phyloP scores from a whole-genome alignment of 2,113 vertebrate species.

The Pelvicachromis taeniatus region DNA sequence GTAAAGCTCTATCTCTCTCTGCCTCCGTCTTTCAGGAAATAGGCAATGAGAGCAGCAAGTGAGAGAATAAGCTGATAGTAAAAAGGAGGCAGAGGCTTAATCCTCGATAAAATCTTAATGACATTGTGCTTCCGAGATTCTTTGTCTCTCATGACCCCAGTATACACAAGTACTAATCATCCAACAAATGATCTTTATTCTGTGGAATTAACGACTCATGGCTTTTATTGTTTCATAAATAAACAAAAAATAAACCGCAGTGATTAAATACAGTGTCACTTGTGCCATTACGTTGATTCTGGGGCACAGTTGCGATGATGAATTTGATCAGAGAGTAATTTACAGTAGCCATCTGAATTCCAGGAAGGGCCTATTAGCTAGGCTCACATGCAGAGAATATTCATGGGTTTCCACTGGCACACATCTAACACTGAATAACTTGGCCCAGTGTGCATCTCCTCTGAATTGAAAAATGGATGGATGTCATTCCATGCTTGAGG shows the following conservation, averaged over 20 bases:
- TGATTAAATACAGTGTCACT: neutral
- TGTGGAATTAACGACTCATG: slow-evolving; percentile 28
- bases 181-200: slow-evolving; percentile 61
- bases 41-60: slow-evolving; percentile 9
- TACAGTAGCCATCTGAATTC: neutral
- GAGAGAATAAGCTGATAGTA: slow-evolving; percentile 21
- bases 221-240: slow-evolving; percentile 21
- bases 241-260: neutral
- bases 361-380: slow-evolving; percentile 15
- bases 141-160: slow-evolving; percentile 52
- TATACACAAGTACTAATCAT: slow-evolving; percentile 57
- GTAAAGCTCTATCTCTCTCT: neutral
- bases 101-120: slow-evolving; percentile 69
- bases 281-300: neutral
- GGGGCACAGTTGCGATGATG: slow-evolving; percentile 4
- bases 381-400: neutral
- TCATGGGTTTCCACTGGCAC: neutral
- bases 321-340: slow-evolving; percentile 29
- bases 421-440: neutral
- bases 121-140: slow-evolving; percentile 54
- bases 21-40: neutral
- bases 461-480: neutral
- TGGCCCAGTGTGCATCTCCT: neutral
- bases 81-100: slow-evolving; percentile 43
- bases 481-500: neutral